These are phyloP conservation scores for Anolis apletophallus DNA, from an alignment of 2,797 vertebrate genomes.

Conservation along the genomic window DNA sequence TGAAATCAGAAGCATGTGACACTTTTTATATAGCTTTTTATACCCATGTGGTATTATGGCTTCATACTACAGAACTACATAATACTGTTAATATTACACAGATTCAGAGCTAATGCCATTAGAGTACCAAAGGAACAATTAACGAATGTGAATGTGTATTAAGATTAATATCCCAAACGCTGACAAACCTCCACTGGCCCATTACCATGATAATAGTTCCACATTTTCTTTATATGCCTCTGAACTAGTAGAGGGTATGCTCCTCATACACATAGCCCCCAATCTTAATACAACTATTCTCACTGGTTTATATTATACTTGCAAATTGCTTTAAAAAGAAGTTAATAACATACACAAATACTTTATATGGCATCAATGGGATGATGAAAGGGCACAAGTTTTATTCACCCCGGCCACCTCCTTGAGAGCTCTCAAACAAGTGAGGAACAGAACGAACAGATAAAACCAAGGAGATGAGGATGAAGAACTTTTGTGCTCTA, in stretches of 20 bases:
- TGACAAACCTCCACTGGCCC: slow-evolving; percentile 79
- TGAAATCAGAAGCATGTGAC: slow-evolving; percentile 53
- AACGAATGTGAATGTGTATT: slow-evolving; percentile 73
- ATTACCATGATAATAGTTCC: slow-evolving; percentile 80
- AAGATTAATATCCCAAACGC: slow-evolving; percentile 81
- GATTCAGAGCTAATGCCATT: slow-evolving; percentile 79
- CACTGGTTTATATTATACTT: slow-evolving; percentile 69
- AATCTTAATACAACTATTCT: slow-evolving; percentile 53
- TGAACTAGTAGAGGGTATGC: slow-evolving; percentile 73
- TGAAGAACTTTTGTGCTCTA: slow-evolving; percentile 11
- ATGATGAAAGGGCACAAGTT: slow-evolving; percentile 74
- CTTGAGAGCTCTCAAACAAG: slow-evolving; percentile 50
- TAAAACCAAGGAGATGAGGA: slow-evolving; percentile 51
- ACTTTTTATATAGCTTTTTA: slow-evolving; percentile 73
- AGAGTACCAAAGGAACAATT: slow-evolving; percentile 78
- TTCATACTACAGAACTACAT: slow-evolving; percentile 68
- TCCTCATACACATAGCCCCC: not conserved
- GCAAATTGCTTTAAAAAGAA: slow-evolving; percentile 75
- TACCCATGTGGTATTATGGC: slow-evolving; percentile 72
- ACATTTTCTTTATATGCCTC: slow-evolving; percentile 75
- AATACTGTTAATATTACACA: slow-evolving; percentile 78
- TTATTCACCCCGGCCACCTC: slow-evolving; percentile 69
- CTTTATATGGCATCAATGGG: slow-evolving; percentile 75
- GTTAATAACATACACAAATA: slow-evolving; percentile 76
- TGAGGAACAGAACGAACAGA: slow-evolving; percentile 63